Percentiles rank a stretch among this genome's conserved stretches.
phyloP scores from a whole-genome alignment of 2,888 invertebrate species.

The Panzeria rudis region DNA sequence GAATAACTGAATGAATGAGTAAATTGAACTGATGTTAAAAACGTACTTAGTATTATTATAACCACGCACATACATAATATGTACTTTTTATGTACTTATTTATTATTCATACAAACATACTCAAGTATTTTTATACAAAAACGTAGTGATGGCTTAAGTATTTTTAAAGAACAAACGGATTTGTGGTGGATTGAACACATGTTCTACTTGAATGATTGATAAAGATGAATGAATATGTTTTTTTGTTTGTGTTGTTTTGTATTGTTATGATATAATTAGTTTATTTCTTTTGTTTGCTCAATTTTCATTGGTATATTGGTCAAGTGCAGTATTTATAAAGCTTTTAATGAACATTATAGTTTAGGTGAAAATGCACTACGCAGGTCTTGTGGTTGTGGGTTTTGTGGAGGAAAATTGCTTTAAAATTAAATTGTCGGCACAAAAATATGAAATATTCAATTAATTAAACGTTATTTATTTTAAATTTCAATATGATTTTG shows the following conservation, averaged over 20 bases:
- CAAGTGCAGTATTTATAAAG: conserved; percentile 49
- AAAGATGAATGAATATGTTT: conserved; percentile 47
- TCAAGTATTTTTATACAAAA: conserved; percentile 10
- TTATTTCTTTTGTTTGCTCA: background rate
- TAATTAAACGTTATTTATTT: too few relatives aligned
- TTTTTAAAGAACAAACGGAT: conserved; percentile 43
- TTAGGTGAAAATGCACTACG: background rate
- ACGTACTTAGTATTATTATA: conserved; percentile 29
- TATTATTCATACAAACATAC: background rate
- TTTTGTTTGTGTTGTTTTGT: background rate
- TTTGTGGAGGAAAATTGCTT: background rate
- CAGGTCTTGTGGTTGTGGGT: background rate
- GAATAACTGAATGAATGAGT: conserved; percentile 27
- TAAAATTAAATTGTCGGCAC: background rate
- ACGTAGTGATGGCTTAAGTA: conserved; percentile 1
- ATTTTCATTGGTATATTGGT: conserved; percentile 57
- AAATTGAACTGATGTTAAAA: conserved; percentile 34
- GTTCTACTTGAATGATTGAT: conserved; percentile 63
- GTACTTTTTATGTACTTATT: too few relatives aligned
- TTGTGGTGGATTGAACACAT: conserved; percentile 64
- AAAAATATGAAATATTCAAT: background rate
- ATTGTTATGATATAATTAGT: conserved; percentile 3
- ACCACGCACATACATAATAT: background rate
- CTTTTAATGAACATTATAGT: conserved; percentile 1
- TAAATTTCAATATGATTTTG: too few relatives aligned